These are phyloP conservation scores for Monochamus alternatus DNA, from an alignment of 2,888 invertebrate genomes.

Conservation along the genomic window DNA sequence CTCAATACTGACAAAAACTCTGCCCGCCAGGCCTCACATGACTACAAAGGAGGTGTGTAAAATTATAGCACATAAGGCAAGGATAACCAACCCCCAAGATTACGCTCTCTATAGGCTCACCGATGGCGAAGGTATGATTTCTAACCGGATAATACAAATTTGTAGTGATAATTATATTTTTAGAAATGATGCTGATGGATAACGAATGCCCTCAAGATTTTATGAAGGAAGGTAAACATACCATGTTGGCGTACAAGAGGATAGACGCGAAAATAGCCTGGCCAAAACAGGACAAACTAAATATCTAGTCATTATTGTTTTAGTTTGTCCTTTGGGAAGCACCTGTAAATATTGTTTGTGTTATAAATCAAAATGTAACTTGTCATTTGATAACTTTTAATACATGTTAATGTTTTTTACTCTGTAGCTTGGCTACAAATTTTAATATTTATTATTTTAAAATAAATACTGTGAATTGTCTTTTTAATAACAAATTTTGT, in stretches of 20 bases:
- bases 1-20: constrained; percentile 90
- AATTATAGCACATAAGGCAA: constrained; percentile 94
- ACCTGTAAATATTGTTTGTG: constrained; percentile 40
- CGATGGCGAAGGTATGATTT: constrained; percentile 86
- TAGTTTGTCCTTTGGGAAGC: constrained; percentile 29
- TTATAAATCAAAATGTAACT: constrained; percentile 46
- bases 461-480: constrained; percentile 48
- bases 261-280: constrained; percentile 98
- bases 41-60: constrained; percentile 94
- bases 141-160: neutral
- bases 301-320: constrained; percentile 58
- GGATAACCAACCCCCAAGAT: constrained; percentile 97
- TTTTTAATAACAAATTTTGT: constrained; percentile 48
- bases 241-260: constrained; percentile 94
- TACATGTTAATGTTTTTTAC: constrained; percentile 60
- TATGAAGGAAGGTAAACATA: constrained; percentile 85
- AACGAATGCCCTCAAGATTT: constrained; percentile 93
- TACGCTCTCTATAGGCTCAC: constrained; percentile 93
- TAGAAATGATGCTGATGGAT: constrained; percentile 92
- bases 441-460: constrained; percentile 47
- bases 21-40: constrained; percentile 95
- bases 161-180: constrained; percentile 58
- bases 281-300: constrained; percentile 78
- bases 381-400: constrained; percentile 57
- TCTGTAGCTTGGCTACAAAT: constrained; percentile 59